Evolutionary conservation across 2,888 invertebrate genomes (phyloP), one percentile per base, ranked within the genome.

Genomic region (Laspeyria flexula): DNA sequence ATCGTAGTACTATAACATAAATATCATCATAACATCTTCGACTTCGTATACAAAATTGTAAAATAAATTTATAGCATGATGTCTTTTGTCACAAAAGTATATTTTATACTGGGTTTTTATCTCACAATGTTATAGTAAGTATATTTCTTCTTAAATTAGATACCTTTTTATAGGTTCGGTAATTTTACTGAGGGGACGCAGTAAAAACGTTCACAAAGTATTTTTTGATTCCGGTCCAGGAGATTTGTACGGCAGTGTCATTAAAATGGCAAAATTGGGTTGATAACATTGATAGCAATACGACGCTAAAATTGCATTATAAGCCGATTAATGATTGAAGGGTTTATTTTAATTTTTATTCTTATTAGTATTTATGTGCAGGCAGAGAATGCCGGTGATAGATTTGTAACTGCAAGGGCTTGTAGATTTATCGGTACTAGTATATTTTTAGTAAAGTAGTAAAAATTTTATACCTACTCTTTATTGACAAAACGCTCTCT

Each of bases 231-330:
- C 53, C 46, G 45, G 42, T 61, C 46, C 53, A 61, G 57, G 44
- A 61, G 47, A 70, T 65, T 66, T 66, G 71, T 53, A 48, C 67
- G 37, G 46, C 50, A 61, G 48, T 66, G 63, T 52, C 62, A 70
- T 70, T 70, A 70, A 65, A 70, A 70, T 31, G 46, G 70, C 39
- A 61, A 60, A 65, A 50, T 65, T 65, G 23, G 35, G 23, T 21
- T 5, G 31, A 42, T 38, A 43, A n/a, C 35, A 30, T 16, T n/a
- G 38, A 9, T 27, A 9, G 16, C 16, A 27, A 29, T 29, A 40
- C 29, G 29, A 29, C 3, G 40, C 16, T 12, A n/a, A 11, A n/a
- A 16, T 16, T 13, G 1, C 7, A 16, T 29, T 13, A 1, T 13
- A 12, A 12, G 12, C 4, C 5, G 21, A 21, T 21, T 21, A 21